Conservation (phyloP, 2,888 invertebrate species). For the Andrena flavipes region DNA sequence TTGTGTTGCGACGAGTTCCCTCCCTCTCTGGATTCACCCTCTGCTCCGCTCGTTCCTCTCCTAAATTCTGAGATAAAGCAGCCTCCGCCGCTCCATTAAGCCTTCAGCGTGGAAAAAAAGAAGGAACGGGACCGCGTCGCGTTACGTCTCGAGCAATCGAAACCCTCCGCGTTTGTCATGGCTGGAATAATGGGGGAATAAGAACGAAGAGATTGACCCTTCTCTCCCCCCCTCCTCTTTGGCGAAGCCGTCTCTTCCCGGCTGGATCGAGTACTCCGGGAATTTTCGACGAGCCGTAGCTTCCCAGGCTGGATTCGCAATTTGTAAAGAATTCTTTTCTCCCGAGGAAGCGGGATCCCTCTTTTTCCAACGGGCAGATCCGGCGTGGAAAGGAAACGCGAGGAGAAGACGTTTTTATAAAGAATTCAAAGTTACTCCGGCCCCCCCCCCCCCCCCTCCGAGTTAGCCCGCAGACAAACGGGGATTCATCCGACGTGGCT, state of each 20-base stretch:
- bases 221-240: not conserved
- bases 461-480: slow-evolving; percentile 40
- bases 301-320: not conserved
- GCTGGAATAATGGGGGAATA: slow-evolving; percentile 11
- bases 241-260: not conserved
- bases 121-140: slow-evolving; percentile 33
- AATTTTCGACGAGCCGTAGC: not conserved
- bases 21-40: slow-evolving; percentile 6
- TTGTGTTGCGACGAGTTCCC: slow-evolving; percentile 6
- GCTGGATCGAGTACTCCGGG: not conserved
- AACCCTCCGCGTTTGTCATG: not conserved
- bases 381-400: not conserved
- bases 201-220: not conserved
- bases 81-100: slow-evolving; percentile 57
- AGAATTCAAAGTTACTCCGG: slow-evolving; percentile 45
- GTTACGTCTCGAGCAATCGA: slow-evolving; percentile 36
- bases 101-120: slow-evolving; percentile 14
- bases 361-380: not conserved
- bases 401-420: slow-evolving; percentile 30
- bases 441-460: no score
- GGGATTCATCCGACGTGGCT: slow-evolving; percentile 37
- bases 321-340: slow-evolving; percentile 18
- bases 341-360: not conserved
- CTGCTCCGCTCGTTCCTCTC: slow-evolving; percentile 30
- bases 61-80: slow-evolving; percentile 59